Evolutionary conservation across 2,113 vertebrate species (phyloP).

Genomic region (Pavo muticus): DNA sequence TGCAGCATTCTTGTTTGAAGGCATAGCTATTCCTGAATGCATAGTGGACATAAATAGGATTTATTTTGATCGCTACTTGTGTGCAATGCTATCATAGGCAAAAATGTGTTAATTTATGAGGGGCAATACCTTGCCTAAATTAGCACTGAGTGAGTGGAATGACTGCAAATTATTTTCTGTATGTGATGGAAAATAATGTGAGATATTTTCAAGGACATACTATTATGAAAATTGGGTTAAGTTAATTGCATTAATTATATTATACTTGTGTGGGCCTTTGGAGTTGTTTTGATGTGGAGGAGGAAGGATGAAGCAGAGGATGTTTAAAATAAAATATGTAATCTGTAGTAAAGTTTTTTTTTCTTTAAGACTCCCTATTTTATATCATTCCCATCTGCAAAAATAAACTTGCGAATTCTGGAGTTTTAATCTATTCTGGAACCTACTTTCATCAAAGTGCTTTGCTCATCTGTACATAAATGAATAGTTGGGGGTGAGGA

Average conservation of each 20-base stretch:
- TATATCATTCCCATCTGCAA: conserved; percentile 3
- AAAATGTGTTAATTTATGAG: neutral
- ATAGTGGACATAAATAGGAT: neutral
- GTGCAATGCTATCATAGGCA: neutral
- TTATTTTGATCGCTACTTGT: neutral
- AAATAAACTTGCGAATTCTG: conserved; percentile 58
- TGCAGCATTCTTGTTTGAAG: neutral
- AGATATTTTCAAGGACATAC: conserved; percentile 8
- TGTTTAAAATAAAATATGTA: conserved; percentile 35
- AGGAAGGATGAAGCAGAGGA: conserved; percentile 50
- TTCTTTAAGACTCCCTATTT: conserved; percentile 7
- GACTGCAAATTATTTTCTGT: neutral
- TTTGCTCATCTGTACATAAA: conserved; percentile 55
- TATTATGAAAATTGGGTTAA: conserved; percentile 16
- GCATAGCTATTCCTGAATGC: neutral
- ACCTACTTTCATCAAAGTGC: conserved; percentile 38
- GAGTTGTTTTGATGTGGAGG: conserved; percentile 14
- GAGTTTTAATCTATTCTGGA: conserved; percentile 47
- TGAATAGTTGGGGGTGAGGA: conserved; percentile 55
- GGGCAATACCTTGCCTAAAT: neutral
- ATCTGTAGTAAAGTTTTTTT: conserved; percentile 38
- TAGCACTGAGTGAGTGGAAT: neutral
- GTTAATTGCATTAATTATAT: conserved; percentile 53
- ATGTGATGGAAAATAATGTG: neutral
- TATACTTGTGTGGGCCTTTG: conserved; percentile 18